phyloP scores from a whole-genome alignment of 2,888 invertebrate species.

The Notodonta ziczac region DNA sequence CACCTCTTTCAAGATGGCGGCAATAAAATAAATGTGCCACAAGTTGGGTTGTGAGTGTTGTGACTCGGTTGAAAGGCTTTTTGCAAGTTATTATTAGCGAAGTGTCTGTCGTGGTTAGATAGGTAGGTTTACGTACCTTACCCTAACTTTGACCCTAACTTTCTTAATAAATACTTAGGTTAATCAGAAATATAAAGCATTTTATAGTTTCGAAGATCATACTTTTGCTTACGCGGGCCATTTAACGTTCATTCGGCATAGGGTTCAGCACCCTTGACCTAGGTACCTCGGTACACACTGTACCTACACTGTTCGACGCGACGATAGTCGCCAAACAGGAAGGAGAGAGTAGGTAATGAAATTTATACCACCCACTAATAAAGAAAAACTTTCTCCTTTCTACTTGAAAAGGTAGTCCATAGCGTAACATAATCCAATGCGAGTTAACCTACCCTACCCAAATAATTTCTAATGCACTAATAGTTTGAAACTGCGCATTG shows the following conservation, averaged over 20 bases:
- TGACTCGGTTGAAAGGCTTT: conserved; percentile 1
- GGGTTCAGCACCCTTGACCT: too few relatives aligned
- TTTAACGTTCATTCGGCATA: too few relatives aligned
- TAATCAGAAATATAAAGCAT: too few relatives aligned
- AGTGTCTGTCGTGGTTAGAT: not conserved
- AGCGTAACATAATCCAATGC: conserved; percentile 39
- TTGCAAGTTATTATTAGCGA: conserved; percentile 7
- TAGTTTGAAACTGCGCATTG: conserved; percentile 46
- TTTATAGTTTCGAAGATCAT: too few relatives aligned
- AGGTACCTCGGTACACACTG: too few relatives aligned
- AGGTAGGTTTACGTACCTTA: too few relatives aligned
- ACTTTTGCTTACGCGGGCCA: too few relatives aligned
- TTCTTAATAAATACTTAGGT: too few relatives aligned
- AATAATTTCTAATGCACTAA: conserved; percentile 41
- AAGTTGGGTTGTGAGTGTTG: conserved; percentile 25
- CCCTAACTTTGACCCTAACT: too few relatives aligned
- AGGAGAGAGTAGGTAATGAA: not conserved
- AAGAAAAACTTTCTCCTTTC: not conserved
- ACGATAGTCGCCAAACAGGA: not conserved
- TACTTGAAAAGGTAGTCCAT: not conserved
- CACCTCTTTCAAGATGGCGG: conserved; percentile 83
- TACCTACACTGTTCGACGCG: too few relatives aligned
- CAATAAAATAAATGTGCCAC: conserved; percentile 53
- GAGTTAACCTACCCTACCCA: conserved; percentile 36
- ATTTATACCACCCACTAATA: not conserved